phyloP scores from a whole-genome alignment of 30 jellyfish, hydroid and myxozoan species.

The Aurelia sp. region DNA sequence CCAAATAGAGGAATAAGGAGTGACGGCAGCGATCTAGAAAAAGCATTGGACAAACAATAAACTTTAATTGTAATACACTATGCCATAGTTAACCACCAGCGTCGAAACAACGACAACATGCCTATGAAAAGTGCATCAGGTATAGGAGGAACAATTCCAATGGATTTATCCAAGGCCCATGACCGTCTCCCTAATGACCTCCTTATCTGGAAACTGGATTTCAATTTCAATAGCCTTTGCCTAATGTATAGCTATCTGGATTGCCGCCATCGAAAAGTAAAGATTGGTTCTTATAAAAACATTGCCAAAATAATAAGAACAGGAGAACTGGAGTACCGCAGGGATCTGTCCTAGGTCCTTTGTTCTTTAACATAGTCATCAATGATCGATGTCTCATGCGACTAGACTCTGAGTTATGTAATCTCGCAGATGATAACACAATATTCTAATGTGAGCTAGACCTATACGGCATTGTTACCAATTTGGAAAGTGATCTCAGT shows the following conservation, averaged over 20 bases:
- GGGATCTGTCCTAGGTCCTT: conserved; percentile 43
- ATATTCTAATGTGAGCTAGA: conserved; percentile 42
- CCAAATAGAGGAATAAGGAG: too few species aligned
- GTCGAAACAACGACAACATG: too few species aligned
- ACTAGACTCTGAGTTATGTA: conserved; percentile 38
- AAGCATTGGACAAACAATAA: too few species aligned
- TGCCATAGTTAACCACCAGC: too few species aligned
- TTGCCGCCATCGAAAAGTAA: not conserved
- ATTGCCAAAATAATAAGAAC: not conserved
- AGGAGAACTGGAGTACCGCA: not conserved
- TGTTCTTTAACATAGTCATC: conserved; percentile 40
- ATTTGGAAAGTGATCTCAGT: conserved; percentile 2
- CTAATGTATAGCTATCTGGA: conserved; percentile 4
- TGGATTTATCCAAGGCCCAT: too few species aligned
- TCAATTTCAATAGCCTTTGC: conserved; percentile 34
- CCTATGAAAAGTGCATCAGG: too few species aligned
- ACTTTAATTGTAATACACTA: too few species aligned
- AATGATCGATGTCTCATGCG: conserved; percentile 33
- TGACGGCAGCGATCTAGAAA: too few species aligned
- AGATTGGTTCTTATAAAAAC: not conserved
- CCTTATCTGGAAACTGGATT: not conserved
- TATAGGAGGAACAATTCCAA: too few species aligned
- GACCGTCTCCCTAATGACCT: too few species aligned
- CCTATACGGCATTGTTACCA: not conserved
- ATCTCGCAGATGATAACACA: conserved; percentile 54